These are phyloP conservation scores for Ctenopoma multispine DNA, from an alignment of 2,797 vertebrate genomes.

Conservation along the genomic window DNA sequence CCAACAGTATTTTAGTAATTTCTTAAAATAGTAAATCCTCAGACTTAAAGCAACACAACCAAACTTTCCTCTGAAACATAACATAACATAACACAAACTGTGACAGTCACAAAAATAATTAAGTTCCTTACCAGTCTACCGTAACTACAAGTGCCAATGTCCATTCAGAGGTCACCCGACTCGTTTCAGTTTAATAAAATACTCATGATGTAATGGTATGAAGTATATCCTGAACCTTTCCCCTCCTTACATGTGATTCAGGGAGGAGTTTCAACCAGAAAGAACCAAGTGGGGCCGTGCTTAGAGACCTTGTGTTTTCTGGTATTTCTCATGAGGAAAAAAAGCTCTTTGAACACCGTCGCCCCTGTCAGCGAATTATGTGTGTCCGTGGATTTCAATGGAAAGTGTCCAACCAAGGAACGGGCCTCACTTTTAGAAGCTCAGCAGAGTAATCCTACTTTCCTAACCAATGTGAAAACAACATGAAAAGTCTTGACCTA, in stretches of 20 bases:
- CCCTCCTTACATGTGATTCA: conserved; percentile 69
- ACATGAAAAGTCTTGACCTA: conserved; percentile 8
- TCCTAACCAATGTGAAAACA: conserved; percentile 32
- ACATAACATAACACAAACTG: neutral
- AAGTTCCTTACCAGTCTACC: conserved; percentile 55
- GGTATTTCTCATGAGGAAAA: conserved; percentile 58
- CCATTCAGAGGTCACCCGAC: conserved; percentile 59
- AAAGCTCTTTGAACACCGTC: conserved; percentile 54
- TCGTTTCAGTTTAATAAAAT: conserved; percentile 40
- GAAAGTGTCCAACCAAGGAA: conserved; percentile 43
- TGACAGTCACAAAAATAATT: neutral
- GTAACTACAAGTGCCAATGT: conserved; percentile 37
- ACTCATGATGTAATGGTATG: conserved; percentile 41
- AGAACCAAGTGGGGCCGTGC: conserved; percentile 38
- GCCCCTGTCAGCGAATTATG: conserved; percentile 39
- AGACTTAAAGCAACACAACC: neutral
- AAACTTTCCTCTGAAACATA: neutral
- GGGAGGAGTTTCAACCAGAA: conserved; percentile 71
- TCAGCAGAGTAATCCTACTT: conserved; percentile 61
- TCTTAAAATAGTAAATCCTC: neutral
- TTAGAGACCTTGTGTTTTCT: conserved; percentile 64
- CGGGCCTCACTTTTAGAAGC: conserved; percentile 29
- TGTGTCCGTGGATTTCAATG: conserved; percentile 59
- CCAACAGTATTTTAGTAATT: neutral
- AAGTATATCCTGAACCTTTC: conserved; percentile 43